Evolutionary conservation across 2,888 invertebrate genomes (phyloP), one percentile per base, ranked within the genome.

Genomic region (Hydraecia micacea): DNA sequence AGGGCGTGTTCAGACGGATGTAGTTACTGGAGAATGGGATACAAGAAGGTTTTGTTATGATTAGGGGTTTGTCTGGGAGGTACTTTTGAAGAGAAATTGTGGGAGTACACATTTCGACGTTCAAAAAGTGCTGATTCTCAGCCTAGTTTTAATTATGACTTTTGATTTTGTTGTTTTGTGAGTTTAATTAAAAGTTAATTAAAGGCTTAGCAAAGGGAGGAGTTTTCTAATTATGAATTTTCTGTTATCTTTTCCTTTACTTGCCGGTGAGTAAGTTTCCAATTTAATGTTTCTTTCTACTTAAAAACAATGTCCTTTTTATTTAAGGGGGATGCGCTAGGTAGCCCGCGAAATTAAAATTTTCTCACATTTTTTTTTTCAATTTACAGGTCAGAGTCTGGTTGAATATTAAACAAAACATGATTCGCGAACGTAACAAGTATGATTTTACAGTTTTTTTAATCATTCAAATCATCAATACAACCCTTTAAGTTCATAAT

Each of bases 1-100:
- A 70, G 46, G 46, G 76, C 71, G 71, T 39, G 77, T 73, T 32
- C 66, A 80, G 78, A 77, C 70, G 58, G 28, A 25, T 55, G 32
- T 39, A 65, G 62, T 84, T 72, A 69, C 25, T 75, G 60, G 65
- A 39, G 39, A 73, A 74, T 58, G 18, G 46, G 11, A 46, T 5
- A 5, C 18, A 63, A 77, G 77, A 70, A 74, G 55, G 62, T 73
- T 49, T 66, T 62, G 15, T 58, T 52, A 25, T 55, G 52, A 39
- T 60, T 63, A n/a, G 9, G 11, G 18, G 69, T 42, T 81, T 25
- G 52, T 76, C 60, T 79, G 65, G 52, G 11, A n/a, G 7, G 36
- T 55, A 32, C 15, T 15, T 70, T 62, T 15, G 21, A 4, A 0
- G 8, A n/a, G 28, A 39, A 8, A 8, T 36, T 46, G 15, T 77